Percentiles rank a stretch among this genome's conserved stretches.
phyloP scores from a whole-genome alignment of 2,797 vertebrate species.

The Erpetoichthys calabaricus region DNA sequence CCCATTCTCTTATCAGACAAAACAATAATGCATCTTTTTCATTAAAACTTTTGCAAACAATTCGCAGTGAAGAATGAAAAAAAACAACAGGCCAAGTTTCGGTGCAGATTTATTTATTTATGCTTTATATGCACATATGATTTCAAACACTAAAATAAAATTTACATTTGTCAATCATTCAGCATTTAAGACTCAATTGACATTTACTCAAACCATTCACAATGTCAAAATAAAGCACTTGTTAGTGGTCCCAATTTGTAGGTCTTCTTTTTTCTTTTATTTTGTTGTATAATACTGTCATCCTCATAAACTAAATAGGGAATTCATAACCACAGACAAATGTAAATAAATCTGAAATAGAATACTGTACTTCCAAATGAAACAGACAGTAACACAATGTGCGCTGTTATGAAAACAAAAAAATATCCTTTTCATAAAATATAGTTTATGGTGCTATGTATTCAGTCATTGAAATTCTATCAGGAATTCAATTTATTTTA shows the following conservation, averaged over 20 bases:
- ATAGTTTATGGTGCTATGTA: conserved; percentile 33
- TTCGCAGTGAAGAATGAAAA: no score
- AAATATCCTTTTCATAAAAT: no score
- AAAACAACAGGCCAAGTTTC: no score
- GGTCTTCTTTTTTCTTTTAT: conserved; percentile 5
- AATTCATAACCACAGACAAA: no score
- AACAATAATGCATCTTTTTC: no score
- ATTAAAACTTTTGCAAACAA: no score
- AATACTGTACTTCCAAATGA: no score
- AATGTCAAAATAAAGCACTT: conserved; percentile 17
- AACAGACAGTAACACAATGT: no score
- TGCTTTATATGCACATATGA: conserved; percentile 62
- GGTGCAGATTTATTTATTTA: conserved; percentile 63
- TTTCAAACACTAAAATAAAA: conserved; percentile 50
- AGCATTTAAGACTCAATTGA: conserved; percentile 38
- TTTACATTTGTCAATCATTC: conserved; percentile 47
- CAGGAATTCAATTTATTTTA: conserved; percentile 29
- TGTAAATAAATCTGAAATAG: no score
- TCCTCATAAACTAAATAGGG: background rate
- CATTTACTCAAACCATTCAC: conserved; percentile 34
- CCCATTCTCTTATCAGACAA: no score
- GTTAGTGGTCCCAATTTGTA: conserved; percentile 16
- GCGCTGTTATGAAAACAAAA: no score
- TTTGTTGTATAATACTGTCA: conserved; percentile 14
- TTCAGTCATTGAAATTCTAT: conserved; percentile 29